phyloP scores from a whole-genome alignment of 2,113 vertebrate genomes.

The Syngnathus scovelli region DNA sequence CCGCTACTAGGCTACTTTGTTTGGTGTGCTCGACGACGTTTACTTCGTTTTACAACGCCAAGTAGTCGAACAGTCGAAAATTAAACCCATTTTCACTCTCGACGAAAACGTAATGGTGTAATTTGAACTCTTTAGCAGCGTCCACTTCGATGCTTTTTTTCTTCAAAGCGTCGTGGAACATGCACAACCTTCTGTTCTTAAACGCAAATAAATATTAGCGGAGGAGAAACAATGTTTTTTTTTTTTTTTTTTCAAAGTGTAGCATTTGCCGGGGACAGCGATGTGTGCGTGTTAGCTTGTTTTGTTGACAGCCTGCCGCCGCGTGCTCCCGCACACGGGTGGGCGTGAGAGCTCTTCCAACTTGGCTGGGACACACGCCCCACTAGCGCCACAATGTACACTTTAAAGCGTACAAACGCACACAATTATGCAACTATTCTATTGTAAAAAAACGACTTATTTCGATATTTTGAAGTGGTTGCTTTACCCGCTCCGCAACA shows the following conservation, averaged over 20 bases:
- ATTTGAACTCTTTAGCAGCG: constrained; percentile 65
- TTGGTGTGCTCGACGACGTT: constrained; percentile 45
- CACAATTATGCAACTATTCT: neutral
- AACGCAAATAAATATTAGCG: neutral
- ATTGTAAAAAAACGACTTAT: constrained; percentile 7
- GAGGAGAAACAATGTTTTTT: neutral
- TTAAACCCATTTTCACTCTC: neutral
- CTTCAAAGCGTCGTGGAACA: constrained; percentile 15
- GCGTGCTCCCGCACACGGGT: constrained; percentile 58
- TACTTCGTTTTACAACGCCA: constrained; percentile 7
- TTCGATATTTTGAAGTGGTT: neutral
- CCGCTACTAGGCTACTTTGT: too few species aligned
- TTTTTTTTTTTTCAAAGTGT: neutral
- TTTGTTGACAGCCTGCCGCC: constrained; percentile 58
- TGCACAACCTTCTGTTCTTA: neutral
- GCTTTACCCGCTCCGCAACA: neutral
- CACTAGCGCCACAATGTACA: neutral
- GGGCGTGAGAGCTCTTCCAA: constrained; percentile 63
- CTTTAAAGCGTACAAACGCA: neutral
- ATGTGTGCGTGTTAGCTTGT: constrained; percentile 19
- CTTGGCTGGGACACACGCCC: constrained; percentile 34
- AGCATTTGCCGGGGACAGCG: constrained; percentile 10
- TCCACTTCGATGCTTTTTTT: neutral
- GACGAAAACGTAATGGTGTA: constrained; percentile 18
- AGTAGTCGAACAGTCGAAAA: neutral